Base-by-base conservation (phyloP, 1,140 invertebrate species). In the Microplitis mediator region DNA sequence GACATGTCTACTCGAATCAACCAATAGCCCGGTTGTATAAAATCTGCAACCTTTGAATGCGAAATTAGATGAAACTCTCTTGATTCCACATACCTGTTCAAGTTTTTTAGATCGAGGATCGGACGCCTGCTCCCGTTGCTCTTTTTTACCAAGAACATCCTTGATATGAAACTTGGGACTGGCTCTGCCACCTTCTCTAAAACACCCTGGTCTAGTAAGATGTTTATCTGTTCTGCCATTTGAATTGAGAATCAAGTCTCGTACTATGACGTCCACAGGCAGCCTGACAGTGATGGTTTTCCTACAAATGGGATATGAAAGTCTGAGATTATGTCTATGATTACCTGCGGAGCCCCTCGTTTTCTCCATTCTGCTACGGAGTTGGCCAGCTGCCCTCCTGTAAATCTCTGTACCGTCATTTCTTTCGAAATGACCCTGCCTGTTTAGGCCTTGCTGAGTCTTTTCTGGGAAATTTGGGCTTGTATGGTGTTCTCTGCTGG, bases 141-240 rank as follows among this genome's bases (percentile, higher is more conserved):
- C n/a, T n/a, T n/a, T n/a, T n/a, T n/a, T n/a, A n/a, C n/a, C n/a
- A n/a, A n/a, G n/a, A n/a, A n/a, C n/a, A n/a, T n/a, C n/a, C n/a
- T n/a, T n/a, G 79, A 83, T 13, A 82, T 74, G 51, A 83, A 83
- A 51, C 75, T 78, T 79, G 39, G 75, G 76, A 54, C 71, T 4
- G 45, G 36, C 5, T 50, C 13, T 79, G 77, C 77, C 77, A 79
- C 32, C 2, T 11, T 3, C 13, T 58, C 66, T 80, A 74, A 0
- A 64, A 4, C 75, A 68, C 77, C 76, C 77, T 74, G 76, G 23
- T 76, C 74, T 0, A 52, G 69, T 76, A 73, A 14, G 75, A 64
- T 45, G 76, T 75, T 32, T 36, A 54, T 78, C 77, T 9, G 31
- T 72, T 75, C 6, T 3, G 35, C 35, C 35, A 6, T 77, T 8